A percentile compares a stretch with the other conserved stretches of the same genome.
phyloP scores from a whole-genome alignment of 2,113 vertebrate genomes.

The Plotosus lineatus region DNA sequence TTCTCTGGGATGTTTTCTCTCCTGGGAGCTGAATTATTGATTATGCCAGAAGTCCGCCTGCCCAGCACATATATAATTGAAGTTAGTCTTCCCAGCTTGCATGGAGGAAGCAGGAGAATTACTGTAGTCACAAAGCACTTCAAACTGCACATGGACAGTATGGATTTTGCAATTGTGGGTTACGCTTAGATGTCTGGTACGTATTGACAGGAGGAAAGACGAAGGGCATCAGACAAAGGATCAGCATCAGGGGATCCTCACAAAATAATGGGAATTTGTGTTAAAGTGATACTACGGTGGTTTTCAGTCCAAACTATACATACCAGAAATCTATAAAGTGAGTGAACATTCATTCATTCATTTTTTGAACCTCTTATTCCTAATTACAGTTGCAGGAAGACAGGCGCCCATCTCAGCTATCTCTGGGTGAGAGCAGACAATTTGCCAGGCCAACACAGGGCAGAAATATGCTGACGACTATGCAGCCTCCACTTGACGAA shows the following conservation, averaged over 20 bases:
- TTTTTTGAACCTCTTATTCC: no score
- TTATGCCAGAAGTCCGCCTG: constrained; percentile 42
- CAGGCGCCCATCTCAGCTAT: no score
- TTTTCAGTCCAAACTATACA: not conserved
- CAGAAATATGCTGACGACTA: no score
- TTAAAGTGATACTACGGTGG: not conserved
- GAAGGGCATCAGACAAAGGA: constrained; percentile 29
- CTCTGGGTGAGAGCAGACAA: no score
- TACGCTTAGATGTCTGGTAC: constrained; percentile 23
- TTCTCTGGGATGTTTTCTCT: constrained; percentile 53
- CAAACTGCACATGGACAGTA: constrained; percentile 18
- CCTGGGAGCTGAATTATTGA: constrained; percentile 58
- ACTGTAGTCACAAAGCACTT: constrained; percentile 32
- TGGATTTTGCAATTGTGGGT: constrained; percentile 37
- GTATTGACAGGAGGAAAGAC: constrained; percentile 16
- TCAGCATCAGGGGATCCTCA: not conserved
- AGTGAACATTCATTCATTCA: not conserved
- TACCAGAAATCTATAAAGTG: not conserved
- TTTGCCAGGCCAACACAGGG: no score
- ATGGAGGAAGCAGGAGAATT: constrained; percentile 37
- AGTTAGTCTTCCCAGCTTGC: constrained; percentile 46
- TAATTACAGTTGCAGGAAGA: no score
- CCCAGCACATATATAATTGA: constrained; percentile 55
- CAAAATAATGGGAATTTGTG: not conserved
- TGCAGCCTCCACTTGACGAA: no score